Evolutionary conservation across 2,113 vertebrate species (phyloP), one percentile per base, ranked within the genome.

Genomic region (Calyptomena viridis): DNA sequence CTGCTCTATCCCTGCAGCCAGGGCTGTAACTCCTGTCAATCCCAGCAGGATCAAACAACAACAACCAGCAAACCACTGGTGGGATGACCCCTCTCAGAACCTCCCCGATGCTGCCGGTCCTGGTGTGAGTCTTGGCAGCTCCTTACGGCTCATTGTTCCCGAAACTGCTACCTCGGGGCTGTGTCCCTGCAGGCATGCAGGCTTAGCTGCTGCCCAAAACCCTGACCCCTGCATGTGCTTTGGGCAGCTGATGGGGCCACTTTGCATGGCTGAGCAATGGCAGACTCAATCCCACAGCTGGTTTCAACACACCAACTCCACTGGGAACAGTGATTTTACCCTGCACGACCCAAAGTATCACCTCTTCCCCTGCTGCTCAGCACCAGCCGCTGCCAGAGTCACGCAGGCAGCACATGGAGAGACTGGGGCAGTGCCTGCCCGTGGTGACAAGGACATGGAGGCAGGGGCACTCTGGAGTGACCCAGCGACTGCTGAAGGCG

Each of bases 351-450:
- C 28, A 56, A 56, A 75, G 37, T 33, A n/a, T 12, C 3, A 4
- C 67, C 53, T 67, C 35, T 63, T 62, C n/a, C 39, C 53, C 40
- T 53, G 69, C 19, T 13, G 10, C 62, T 53, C 81, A 30, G 44
- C 3, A 13, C 31, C 50, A 81, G 39, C 39, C 0, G 0, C 67
- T 75, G 62, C 75, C 6, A 9, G 66, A 30, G 9, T 27, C 4
- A 18, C 12, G n/a, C 58, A 30, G 42, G 47, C 77, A 78, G 77
- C 28, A 22, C 28, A n/a, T 4, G 30, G 42, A 47, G 30, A 52
- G 4, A 11, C 47, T 33, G 42, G n/a, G 30, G 42, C 33, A 66
- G 47, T 49, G 60, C 33, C 30, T 74, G 30, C 25, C 47, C 58
- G 56, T 2, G 5, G 13, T 58, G 67, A 75, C 67, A 75, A 49